Evolutionary conservation across 2,888 invertebrate genomes (phyloP), one percentile per base, ranked within the genome.

Genomic region (Microctonus hyperodae): DNA sequence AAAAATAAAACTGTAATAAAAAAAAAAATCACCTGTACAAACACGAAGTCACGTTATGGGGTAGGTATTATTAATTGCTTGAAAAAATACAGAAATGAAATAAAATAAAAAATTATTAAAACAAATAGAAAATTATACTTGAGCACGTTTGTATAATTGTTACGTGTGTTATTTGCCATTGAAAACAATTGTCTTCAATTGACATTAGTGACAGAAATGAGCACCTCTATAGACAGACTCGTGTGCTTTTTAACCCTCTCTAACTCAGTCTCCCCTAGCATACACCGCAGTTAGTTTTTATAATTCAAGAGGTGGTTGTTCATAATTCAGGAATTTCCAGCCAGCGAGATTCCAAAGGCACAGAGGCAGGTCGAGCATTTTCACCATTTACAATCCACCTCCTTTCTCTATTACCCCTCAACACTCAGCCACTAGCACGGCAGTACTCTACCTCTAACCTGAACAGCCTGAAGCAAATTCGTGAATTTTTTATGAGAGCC

Each of bases 101-200:
- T 37, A n/a, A n/a, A 37, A 37, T 37, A 37, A 37, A 37, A 37
- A n/a, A n/a, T 73, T 74, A 75, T 23, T 62, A 75, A 75, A 75
- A 76, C 75, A 76, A 76, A 75, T 75, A 72, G 13, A 5, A 2
- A n/a, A 33, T 16, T n/a, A 33, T 56, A 33, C 35, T 40, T 33
- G 25, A 58, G 40, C 25, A 40, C 58, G 23, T 58, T 58, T 10
- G 55, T 55, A 16, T 33, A 33, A 64, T 51, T 59, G 33, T 50
- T 44, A 16, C 44, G 5, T 16, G 4, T n/a, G 7, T 20, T 16
- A n/a, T 44, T 44, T 16, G 16, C 44, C 31, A 28, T 23, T 25
- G 33, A 58, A 69, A 70, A 71, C 68, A 69, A 71, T 72, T 65
- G 68, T 65, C 50, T 48, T 37, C 58, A 60, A 56, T 64, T 68